These are phyloP conservation scores for Sarcophaga caerulescens DNA, from an alignment of 2,888 invertebrate genomes.

Conservation along the genomic window DNA sequence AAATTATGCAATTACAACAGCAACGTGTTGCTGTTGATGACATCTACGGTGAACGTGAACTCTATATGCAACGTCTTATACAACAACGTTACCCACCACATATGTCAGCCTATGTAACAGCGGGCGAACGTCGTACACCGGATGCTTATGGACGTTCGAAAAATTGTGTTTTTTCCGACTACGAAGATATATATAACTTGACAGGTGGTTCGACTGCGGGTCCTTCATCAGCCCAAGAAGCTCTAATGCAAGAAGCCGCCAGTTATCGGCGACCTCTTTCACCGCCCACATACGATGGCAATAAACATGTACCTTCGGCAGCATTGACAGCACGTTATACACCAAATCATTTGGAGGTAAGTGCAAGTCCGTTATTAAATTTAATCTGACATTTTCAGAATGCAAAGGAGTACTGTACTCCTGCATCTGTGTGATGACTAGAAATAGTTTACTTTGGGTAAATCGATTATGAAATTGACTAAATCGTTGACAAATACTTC, in stretches of 20 bases:
- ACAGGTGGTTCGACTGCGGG: conserved; percentile 75
- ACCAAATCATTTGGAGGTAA: conserved; percentile 80
- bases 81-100: conserved; percentile 76
- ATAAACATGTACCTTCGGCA: conserved; percentile 78
- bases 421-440: too few species aligned
- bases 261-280: conserved; percentile 85
- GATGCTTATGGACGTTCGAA: conserved; percentile 90
- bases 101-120: conserved; percentile 73
- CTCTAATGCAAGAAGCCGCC: conserved; percentile 76
- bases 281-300: conserved; percentile 82
- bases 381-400: too few species aligned
- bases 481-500: too few species aligned
- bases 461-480: too few species aligned
- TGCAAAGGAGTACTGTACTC: too few species aligned
- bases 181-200: conserved; percentile 88
- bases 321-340: conserved; percentile 79
- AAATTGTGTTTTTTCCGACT: conserved; percentile 83
- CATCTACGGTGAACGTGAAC: conserved; percentile 79
- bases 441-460: too few species aligned
- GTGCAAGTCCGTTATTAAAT: conserved; percentile 49
- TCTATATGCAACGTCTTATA: conserved; percentile 80
- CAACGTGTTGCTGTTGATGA: conserved; percentile 75
- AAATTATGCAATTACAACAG: conserved; percentile 71
- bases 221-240: conserved; percentile 76
- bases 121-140: conserved; percentile 88